Conservation (phyloP, 2,797 vertebrate species). For the Ibycter americanus region DNA sequence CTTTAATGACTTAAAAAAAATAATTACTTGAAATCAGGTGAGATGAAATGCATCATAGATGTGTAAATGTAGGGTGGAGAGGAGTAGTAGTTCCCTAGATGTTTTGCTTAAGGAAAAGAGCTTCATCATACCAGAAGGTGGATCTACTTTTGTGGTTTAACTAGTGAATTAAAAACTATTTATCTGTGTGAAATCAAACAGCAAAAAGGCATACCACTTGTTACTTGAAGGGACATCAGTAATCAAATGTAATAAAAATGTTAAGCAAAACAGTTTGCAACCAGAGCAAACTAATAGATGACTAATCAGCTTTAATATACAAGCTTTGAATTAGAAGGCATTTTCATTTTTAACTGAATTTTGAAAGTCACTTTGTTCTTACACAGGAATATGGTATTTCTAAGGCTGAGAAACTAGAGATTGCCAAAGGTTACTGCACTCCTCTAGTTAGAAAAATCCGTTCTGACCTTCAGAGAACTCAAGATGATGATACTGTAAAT, state of each 20-base stretch:
- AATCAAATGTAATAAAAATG: background rate
- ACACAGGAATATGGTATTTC: conserved; percentile 89
- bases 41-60: background rate
- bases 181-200: background rate
- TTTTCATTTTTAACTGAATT: background rate
- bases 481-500: conserved; percentile 92
- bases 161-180: background rate
- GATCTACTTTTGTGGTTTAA: background rate
- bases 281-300: background rate
- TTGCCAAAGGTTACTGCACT: conserved; percentile 91
- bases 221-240: background rate
- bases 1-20: background rate
- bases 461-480: conserved; percentile 89
- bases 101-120: background rate
- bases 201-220: background rate
- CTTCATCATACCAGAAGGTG: background rate
- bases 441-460: conserved; percentile 89
- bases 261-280: background rate
- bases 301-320: background rate
- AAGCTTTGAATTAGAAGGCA: background rate
- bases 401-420: conserved; percentile 87
- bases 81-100: background rate
- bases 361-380: conserved; percentile 24
- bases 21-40: background rate
- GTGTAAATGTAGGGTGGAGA: background rate